Base-by-base conservation (phyloP, 2,113 vertebrate genomes). In the Opisthocomus hoazin region DNA sequence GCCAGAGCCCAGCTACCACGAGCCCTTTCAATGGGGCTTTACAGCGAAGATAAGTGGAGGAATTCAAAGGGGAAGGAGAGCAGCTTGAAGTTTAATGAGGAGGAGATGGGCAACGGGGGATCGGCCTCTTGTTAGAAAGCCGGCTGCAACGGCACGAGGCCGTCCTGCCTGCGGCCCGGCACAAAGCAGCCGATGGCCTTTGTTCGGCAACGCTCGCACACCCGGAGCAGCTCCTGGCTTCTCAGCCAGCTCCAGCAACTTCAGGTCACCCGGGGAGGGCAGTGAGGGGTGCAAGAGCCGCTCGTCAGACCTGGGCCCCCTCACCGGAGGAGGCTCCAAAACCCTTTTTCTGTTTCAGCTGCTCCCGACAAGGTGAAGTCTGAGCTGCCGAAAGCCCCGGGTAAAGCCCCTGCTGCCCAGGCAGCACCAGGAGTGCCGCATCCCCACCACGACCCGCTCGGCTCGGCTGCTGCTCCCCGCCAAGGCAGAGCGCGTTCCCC, bases 1-100 rank as follows among this genome's bases (percentile, higher is more conserved):
- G 89, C 79, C 92, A 93, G 95, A 95, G 60, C 84, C 74, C 4
- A 0, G 77, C 86, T 14, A 61, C 68, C 84, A 61, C 10, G 9
- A 89, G 84, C 65, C 39, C 78, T 90, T 96, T 93, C 90, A 90
- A 22, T 43, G 53, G 53, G 69, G 80, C 94, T 96, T 84, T 79
- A 64, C 77, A 92, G 77, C 7, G n/a, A 65, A 87, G 89, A 84
- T 89, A 82, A 93, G 89, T 82, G 57, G 77, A 74, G 85, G 82
- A 81, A 87, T 89, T 96, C 96, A 96, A 95, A 96, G 80, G 73
- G 60, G 71, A 84, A 37, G 0, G 32, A 88, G 51, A 93, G 24
- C 89, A 60, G 95, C 91, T 87, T 94, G 89, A 96, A 96, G 94
- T 96, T 96, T 95, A 96, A 96, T 84, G 95, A 96, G 93, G 64